Percentiles rank a stretch among this genome's conserved stretches.
phyloP scores from a whole-genome alignment of 2,888 invertebrate species.

The Nysson spinosus region DNA sequence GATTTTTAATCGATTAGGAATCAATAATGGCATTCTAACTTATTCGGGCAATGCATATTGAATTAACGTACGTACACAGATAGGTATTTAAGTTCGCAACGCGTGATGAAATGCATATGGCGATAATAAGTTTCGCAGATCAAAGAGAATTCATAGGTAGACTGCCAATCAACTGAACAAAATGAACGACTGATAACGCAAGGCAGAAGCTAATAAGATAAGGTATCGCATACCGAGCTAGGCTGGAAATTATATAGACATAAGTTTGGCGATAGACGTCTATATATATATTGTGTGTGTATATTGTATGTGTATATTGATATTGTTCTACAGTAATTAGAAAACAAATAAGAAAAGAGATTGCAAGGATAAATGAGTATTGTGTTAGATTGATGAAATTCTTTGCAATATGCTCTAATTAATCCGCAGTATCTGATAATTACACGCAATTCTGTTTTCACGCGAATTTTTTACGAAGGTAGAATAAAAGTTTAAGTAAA shows the following conservation, averaged over 20 bases:
- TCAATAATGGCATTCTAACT: too few species aligned
- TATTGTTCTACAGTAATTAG: too few species aligned
- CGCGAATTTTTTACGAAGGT: too few species aligned
- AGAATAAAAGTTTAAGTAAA: too few species aligned
- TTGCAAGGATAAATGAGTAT: neutral
- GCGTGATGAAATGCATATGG: neutral
- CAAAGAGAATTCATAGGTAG: constrained; percentile 32
- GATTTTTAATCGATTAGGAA: too few species aligned
- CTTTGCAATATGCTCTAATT: neutral
- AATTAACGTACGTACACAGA: too few species aligned
- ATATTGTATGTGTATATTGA: neutral
- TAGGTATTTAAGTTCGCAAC: too few species aligned
- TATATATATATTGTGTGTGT: neutral
- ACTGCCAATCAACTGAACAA: constrained; percentile 26
- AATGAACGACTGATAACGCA: constrained; percentile 34
- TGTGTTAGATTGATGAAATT: too few species aligned
- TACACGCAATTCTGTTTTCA: too few species aligned
- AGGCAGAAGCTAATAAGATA: constrained; percentile 28
- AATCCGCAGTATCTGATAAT: neutral
- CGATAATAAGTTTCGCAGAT: constrained; percentile 13
- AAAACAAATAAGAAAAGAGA: constrained; percentile 8
- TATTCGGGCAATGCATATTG: too few species aligned
- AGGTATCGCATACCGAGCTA: constrained; percentile 32
- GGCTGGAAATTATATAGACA: constrained; percentile 36
- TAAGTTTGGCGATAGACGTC: constrained; percentile 9